Evolutionary conservation across 1,140 invertebrate genomes (phyloP), one percentile per base, ranked within the genome.

Genomic region (Drosophila asahinai): DNA sequence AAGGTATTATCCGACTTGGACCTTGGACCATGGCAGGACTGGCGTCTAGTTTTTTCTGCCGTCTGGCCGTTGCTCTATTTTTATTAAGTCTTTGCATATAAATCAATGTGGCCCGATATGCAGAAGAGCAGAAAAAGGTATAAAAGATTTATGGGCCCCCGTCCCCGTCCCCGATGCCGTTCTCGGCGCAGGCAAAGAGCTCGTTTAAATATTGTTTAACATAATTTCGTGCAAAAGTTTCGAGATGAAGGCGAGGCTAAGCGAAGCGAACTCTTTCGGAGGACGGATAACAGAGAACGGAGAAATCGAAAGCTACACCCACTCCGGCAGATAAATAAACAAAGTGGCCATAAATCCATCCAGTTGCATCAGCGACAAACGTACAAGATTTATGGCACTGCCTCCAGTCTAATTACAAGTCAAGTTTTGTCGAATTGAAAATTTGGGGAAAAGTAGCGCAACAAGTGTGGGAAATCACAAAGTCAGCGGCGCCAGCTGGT

Each of bases 81-180:
- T 91, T 87, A 86, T 91, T 64, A 84, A 86, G 76, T 91, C 80
- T 63, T 52, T 89, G 81, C 89, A 91, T 91, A 91, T 91, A 91
- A 91, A 91, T 91, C 89, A 87, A 75, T 84, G 89, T 84, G 73
- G 62, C 62, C 73, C 70, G 89, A 91, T 91, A 91, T 91, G 89
- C 84, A 91, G 79, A 90, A 61, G 52, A 91, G 60, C 82, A 80
- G 61, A 74, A 66, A 90, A 91, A 91, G 89, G 89, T 91, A 91
- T 91, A 75, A 89, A 91, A 86, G 89, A 91, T 91, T 91, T 91
- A 91, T 91, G 62, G 51, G 38, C 40, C 22, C 9, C 17, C 17
- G 7, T 25, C 22, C 22, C 22, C 3, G n/a, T n/a, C 22, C 19
- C 33, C 52, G 4, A 15, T 12, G 4, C 36, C 33, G 33, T 9